Base-by-base conservation (phyloP, 2,797 vertebrate genomes). In the Pogoniulus pusillus region DNA sequence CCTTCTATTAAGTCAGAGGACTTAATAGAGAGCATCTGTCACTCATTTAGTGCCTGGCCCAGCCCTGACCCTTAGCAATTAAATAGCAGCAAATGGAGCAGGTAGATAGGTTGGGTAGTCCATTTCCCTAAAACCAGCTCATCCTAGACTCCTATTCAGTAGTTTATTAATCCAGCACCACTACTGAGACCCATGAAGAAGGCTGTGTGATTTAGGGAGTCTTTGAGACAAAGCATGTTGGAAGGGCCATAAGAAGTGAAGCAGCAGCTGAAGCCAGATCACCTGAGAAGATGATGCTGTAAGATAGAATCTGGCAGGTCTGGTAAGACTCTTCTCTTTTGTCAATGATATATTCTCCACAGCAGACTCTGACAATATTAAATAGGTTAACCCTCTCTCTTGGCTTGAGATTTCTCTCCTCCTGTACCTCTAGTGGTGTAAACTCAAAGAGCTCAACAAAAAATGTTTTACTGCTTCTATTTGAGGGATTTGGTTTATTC, bases 321-420 rank as follows among this genome's bases (percentile, higher is more conserved):
- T 39, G 66, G 70, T 92, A 83, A 93, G 59, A 2, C 0, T 82
- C 12, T 6, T 76, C 7, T n/a, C 5, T 66, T 64, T 49, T 75
- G 7, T 24, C 0, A 3, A 18, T n/a, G 30, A 49, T 79, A 2
- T 0, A 0, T 77, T 89, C 2, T 75, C 30, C 1, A 0, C 16
- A 2, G 9, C 26, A 29, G 15, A 11, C 3, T 69, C 19, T 64
- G 12, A 32, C 0, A 4, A 49, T 63, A 30, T 64, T 9, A 41
- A 62, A 23, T 22, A 26, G 4, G 55, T 76, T 34, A 1, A 55
- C 7, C 57, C 70, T 74, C 13, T 73, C 13, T 75, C 7, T 19
- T 65, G 6, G 15, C 68, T 74, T 59, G 65, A 63, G 37, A 7
- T 0, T 68, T 62, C 8, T 70, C 4, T 9, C 23, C 4, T 57